These are phyloP conservation scores for Ahaetulla prasina DNA, from an alignment of 2,113 vertebrate species.

Conservation along the genomic window DNA sequence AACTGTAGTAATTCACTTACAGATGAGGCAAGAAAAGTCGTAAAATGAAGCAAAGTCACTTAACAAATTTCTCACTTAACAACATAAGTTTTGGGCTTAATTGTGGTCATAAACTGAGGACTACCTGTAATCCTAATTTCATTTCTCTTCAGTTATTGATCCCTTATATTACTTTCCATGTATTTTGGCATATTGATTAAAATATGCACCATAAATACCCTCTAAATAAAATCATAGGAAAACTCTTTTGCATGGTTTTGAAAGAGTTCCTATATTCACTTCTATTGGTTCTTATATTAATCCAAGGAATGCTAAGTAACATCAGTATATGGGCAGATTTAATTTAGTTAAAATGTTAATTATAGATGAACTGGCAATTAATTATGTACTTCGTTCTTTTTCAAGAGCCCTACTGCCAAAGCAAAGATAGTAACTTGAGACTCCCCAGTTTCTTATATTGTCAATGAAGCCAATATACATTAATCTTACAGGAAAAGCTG, in stretches of 20 bases:
- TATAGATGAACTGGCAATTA: conserved; percentile 14
- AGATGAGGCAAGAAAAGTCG: too few relatives aligned
- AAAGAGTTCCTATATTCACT: neutral
- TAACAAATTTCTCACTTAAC: too few relatives aligned
- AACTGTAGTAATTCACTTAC: too few relatives aligned
- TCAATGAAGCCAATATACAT: neutral
- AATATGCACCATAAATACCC: neutral
- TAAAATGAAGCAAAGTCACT: too few relatives aligned
- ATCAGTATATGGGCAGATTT: conserved; percentile 32
- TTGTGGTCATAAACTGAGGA: too few relatives aligned
- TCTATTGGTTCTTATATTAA: neutral
- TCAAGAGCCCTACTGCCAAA: neutral
- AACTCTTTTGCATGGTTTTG: neutral
- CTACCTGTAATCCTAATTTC: neutral
- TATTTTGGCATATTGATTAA: neutral
- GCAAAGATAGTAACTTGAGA: neutral
- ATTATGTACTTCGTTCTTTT: neutral
- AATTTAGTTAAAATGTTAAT: conserved; percentile 39
- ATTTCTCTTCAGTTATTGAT: neutral
- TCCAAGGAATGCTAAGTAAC: neutral
- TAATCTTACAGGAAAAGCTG: neutral
- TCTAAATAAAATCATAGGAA: conserved; percentile 10
- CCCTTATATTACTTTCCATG: conserved; percentile 19
- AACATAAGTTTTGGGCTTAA: too few relatives aligned
- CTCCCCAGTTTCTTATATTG: neutral